Evolutionary conservation across 2,888 invertebrate species (phyloP).

Genomic region (Mythimna loreyi): DNA sequence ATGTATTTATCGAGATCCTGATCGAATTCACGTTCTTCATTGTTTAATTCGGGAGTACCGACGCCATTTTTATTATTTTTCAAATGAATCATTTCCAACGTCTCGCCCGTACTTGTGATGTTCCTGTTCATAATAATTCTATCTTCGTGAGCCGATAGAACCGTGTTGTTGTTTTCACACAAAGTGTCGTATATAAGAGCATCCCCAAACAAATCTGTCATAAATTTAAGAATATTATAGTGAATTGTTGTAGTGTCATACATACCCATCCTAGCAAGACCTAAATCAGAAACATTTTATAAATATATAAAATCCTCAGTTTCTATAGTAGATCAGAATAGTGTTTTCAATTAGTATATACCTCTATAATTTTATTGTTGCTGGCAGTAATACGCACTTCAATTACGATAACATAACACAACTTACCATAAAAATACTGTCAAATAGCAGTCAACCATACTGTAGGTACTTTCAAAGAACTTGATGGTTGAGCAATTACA

Average conservation of each 20-base stretch:
- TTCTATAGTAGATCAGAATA: not conserved
- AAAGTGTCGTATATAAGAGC: constrained; percentile 37
- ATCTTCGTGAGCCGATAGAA: constrained; percentile 18
- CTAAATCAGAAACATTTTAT: constrained; percentile 69
- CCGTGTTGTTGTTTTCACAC: constrained; percentile 35
- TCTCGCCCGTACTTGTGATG: constrained; percentile 14
- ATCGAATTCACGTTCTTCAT: constrained; percentile 36
- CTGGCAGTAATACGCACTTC: not conserved
- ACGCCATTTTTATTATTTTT: not conserved
- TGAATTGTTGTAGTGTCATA: constrained; percentile 37
- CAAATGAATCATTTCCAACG: constrained; percentile 19
- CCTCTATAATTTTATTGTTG: not conserved
- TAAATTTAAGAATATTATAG: constrained; percentile 16
- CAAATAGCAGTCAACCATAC: too few species aligned
- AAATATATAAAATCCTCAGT: constrained; percentile 1
- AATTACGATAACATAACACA: constrained; percentile 6
- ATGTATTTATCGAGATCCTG: constrained; percentile 21
- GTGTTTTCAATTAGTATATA: not conserved
- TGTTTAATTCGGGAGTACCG: constrained; percentile 1
- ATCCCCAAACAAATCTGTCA: constrained; percentile 54
- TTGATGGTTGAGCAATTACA: not conserved
- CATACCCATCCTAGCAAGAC: constrained; percentile 81
- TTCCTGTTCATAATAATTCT: constrained; percentile 26
- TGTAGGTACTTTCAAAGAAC: not conserved
- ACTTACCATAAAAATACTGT: not conserved